Conservation (phyloP, 2,797 vertebrate genomes). For the Hyperoplus lanceolatus region DNA sequence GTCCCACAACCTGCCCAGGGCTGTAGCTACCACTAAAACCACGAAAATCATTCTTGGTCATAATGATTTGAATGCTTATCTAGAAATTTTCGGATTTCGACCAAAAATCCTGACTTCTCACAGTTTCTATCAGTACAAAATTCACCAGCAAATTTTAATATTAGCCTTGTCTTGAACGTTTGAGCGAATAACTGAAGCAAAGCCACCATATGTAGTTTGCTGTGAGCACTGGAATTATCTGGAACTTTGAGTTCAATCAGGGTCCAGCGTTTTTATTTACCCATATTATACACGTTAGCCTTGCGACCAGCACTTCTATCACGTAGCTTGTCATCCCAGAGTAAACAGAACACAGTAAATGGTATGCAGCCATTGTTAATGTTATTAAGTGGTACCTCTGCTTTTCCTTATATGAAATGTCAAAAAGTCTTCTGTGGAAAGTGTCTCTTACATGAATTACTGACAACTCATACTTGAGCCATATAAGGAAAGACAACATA, state of each 20-base stretch:
- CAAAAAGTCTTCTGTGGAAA: not conserved
- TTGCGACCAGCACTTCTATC: not conserved
- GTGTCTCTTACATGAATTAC: not conserved
- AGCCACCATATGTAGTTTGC: not conserved
- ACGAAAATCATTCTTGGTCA: no score
- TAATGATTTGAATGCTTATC: not conserved
- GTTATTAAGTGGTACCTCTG: not conserved
- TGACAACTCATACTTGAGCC: not conserved
- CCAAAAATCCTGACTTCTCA: not conserved
- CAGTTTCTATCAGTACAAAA: not conserved
- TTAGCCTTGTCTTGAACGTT: not conserved
- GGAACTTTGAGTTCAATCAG: not conserved
- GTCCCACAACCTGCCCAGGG: not conserved
- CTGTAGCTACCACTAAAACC: no score
- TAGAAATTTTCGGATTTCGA: not conserved
- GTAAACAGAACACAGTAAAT: not conserved
- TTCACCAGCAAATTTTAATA: no score
- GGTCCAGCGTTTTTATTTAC: not conserved
- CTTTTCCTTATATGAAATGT: not conserved
- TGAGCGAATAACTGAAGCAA: not conserved
- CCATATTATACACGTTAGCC: not conserved
- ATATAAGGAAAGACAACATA: not conserved
- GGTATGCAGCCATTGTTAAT: not conserved
- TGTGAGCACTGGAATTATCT: not conserved
- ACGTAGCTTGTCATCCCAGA: not conserved